These are phyloP conservation scores for Troilus luridus DNA, from an alignment of 2,888 invertebrate genomes.

Conservation along the genomic window DNA sequence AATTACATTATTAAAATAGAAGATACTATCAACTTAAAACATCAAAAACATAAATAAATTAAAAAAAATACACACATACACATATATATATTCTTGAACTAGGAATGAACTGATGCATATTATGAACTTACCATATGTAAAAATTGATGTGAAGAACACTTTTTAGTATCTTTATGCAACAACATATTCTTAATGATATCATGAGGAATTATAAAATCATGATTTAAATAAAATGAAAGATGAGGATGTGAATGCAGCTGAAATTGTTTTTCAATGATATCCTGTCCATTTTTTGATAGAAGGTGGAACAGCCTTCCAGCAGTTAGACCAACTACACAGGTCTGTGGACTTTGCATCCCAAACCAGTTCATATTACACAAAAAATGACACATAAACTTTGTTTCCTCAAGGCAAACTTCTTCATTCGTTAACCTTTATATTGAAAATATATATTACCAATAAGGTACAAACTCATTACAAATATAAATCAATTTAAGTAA, in stretches of 20 bases:
- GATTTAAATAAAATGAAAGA: slow-evolving; percentile 18
- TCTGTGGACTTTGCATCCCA: slow-evolving; percentile 4
- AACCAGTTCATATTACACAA: background rate
- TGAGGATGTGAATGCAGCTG: background rate
- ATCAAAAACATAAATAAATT: too few relatives aligned
- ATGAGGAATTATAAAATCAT: background rate
- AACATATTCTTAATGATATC: background rate
- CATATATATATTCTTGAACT: too few relatives aligned
- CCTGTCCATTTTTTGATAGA: slow-evolving; percentile 37
- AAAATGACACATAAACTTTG: background rate
- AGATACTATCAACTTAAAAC: too few relatives aligned
- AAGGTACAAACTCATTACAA: background rate
- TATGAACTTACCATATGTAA: background rate
- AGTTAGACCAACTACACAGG: slow-evolving; percentile 17
- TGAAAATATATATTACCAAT: background rate
- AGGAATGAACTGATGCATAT: background rate
- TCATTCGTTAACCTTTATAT: slow-evolving; percentile 51
- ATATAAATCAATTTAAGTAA: background rate
- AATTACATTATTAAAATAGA: too few relatives aligned
- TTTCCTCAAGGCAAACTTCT: slow-evolving; percentile 46
- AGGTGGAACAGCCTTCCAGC: slow-evolving; percentile 47
- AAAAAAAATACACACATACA: too few relatives aligned
- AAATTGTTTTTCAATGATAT: slow-evolving; percentile 36
- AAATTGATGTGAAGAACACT: background rate
- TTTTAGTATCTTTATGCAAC: background rate